Evolutionary conservation across 53 echinoderm and acorn worm species (phyloP), one percentile per base, ranked within the genome.

Genomic region (Patiria pectinifera): DNA sequence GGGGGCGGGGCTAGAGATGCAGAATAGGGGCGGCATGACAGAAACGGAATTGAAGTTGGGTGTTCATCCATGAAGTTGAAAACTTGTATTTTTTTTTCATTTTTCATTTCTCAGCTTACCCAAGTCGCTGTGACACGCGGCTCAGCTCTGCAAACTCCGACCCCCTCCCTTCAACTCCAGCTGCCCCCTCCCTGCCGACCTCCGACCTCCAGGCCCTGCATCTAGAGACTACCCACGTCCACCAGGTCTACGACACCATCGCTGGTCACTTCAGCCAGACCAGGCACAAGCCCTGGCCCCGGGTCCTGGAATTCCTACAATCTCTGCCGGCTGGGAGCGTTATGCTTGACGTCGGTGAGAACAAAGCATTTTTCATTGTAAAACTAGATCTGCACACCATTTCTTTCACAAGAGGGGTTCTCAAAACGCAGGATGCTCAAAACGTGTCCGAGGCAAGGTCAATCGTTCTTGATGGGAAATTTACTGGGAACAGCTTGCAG

Each of bases 261-360:
- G 99, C 99, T 4, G 92, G 93, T n/a, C 97, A 99, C 79, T 99
- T 99, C 94, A 99, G 99, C 85, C 94, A 96, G 83, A 99, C 99
- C 18, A 93, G 99, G 45, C 95, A 99, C 94, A 97, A 96, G 61
- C 95, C 99, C 14, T 99, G 99, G 99, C 99, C 99, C 35, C 87
- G 66, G 25, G 99, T 99, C 0, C 92, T 91, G 43, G 93, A 94
- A 24, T 99, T 97, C 63, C 72, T 99, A 53, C 88, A 96, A 35
- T 78, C 61, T 2, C 86, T 95, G 22, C 89, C 87, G 0, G 71
- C 79, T 21, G 97, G 99, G 3, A 94, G 95, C 14, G 49, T 99
- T 11, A 87, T 97, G 4, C 89, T 96, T 3, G 99, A 99, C 95
- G 95, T 99, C 9, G 99, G 99, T 99, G 78, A 91, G 97, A 62